Base-by-base conservation (phyloP, 2,797 vertebrate species). In the Periparus ater region DNA sequence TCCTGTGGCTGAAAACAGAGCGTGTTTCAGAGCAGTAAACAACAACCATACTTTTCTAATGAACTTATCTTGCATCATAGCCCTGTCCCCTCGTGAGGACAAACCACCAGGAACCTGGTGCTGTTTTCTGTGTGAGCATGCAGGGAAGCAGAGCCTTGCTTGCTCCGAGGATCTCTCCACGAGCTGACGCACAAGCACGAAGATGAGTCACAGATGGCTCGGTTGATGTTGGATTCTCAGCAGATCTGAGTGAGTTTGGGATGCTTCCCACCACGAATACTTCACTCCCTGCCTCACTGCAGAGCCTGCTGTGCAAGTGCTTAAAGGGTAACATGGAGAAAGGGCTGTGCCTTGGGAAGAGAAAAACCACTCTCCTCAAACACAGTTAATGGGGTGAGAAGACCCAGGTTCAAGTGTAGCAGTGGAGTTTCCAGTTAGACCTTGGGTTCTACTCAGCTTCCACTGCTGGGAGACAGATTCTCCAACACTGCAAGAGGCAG, bases 171-270 rank as follows among this genome's bases (percentile, higher is more conserved):
- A 68, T 66, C 62, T 66, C 80, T 86, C 61, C 70, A 50, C 1
- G 71, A 90, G 53, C 4, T 95, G 94, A 67, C 0, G 21, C 90
- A 95, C 58, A 48, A 30, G 71, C 83, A 71, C 1, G 26, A 73
- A 62, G 83, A 95, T 91, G 91, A 96, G 83, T 91, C 94, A 93
- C 96, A 94, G 90, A 96, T 91, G 90, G 85, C 85, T 90, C 0
- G 1, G 68, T 63, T 53, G 62, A 48, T 22, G 53, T 4, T 96
- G 83, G 82, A 95, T 95, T 81, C 66, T 86, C 93, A 81, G 0
- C 88, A 88, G 88, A 95, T 67, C 94, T 67, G 48, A 85, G 68
- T 2, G 60, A 95, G 60, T 86, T 93, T 95, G 87, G 94, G 95
- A 96, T 82, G 74, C 63, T 84, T 93, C 90, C 77, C 88, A 86